These are phyloP conservation scores for Philopotamus ludificatus DNA, from an alignment of 1,140 invertebrate species.

Conservation along the genomic window DNA sequence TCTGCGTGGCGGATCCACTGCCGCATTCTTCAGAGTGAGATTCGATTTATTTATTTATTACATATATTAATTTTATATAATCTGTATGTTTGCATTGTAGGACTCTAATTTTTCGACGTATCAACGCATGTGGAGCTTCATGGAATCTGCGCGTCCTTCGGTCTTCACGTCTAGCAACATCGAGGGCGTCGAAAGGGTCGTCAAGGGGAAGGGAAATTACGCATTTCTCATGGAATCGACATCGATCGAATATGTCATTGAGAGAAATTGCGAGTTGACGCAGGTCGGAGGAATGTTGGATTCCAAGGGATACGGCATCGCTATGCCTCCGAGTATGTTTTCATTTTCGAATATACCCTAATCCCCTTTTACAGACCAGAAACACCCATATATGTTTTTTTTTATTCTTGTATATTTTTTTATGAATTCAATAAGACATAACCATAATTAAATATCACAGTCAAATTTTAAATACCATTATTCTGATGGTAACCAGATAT, in stretches of 20 bases:
- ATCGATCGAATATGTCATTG: conserved; percentile 88
- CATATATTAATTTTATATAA: conserved; percentile 2
- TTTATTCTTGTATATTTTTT: too few relatives aligned
- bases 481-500: too few relatives aligned
- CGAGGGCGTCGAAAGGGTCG: conserved; percentile 82
- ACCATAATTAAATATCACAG: too few relatives aligned
- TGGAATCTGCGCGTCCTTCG: conserved; percentile 81
- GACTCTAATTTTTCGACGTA: conserved; percentile 91
- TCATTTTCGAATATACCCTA: too few relatives aligned
- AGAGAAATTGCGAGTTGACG: conserved; percentile 86
- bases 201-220: conserved; percentile 82
- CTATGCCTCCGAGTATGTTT: conserved; percentile 87
- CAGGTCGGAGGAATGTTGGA: conserved; percentile 88
- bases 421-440: too few relatives aligned
- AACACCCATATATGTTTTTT: too few relatives aligned
- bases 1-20: conserved; percentile 87
- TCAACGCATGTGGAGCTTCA: conserved; percentile 90
- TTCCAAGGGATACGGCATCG: conserved; percentile 91
- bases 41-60: background rate
- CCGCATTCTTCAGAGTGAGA: conserved; percentile 84
- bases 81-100: conserved; percentile 52
- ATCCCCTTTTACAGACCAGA: too few relatives aligned
- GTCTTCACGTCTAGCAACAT: conserved; percentile 83
- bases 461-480: too few relatives aligned
- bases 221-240: conserved; percentile 94